Evolutionary conservation across 2,888 invertebrate genomes (phyloP).

Genomic region (Venusia cambrica): DNA sequence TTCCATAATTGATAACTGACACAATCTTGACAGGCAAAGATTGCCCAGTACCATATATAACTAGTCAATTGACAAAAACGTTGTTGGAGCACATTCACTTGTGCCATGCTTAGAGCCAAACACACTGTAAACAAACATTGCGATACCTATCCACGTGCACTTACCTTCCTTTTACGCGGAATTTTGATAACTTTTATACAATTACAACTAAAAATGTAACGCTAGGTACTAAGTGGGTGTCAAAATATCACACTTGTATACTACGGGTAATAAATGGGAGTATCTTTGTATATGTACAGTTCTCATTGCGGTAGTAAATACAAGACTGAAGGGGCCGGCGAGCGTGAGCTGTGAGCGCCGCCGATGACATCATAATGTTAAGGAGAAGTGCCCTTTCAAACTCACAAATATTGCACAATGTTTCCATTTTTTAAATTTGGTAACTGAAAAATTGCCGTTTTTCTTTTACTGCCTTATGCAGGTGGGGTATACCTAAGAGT

Average conservation of each 20-base stretch:
- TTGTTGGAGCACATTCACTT: slow-evolving; percentile 1
- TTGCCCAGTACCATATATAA: slow-evolving; percentile 14
- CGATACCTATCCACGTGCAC: slow-evolving; percentile 33
- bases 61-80: slow-evolving; percentile 1
- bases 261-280: slow-evolving; percentile 46
- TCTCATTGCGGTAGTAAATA: slow-evolving; percentile 65
- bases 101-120: slow-evolving; percentile 8
- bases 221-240: slow-evolving; percentile 52
- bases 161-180: slow-evolving; percentile 78
- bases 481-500: no score
- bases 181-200: slow-evolving; percentile 58
- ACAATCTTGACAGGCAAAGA: no score
- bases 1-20: no score
- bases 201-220: slow-evolving; percentile 35
- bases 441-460: slow-evolving; percentile 1
- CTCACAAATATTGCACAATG: slow-evolving; percentile 4
- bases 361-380: slow-evolving; percentile 58
- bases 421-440: no score
- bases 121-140: slow-evolving; percentile 28
- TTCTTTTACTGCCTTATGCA: background rate
- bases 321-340: slow-evolving; percentile 43
- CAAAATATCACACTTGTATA: slow-evolving; percentile 61
- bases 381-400: slow-evolving; percentile 40
- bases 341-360: slow-evolving; percentile 16
- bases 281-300: slow-evolving; percentile 45